phyloP scores from a whole-genome alignment of 1,140 invertebrate genomes.

The Achatina immaculata region DNA sequence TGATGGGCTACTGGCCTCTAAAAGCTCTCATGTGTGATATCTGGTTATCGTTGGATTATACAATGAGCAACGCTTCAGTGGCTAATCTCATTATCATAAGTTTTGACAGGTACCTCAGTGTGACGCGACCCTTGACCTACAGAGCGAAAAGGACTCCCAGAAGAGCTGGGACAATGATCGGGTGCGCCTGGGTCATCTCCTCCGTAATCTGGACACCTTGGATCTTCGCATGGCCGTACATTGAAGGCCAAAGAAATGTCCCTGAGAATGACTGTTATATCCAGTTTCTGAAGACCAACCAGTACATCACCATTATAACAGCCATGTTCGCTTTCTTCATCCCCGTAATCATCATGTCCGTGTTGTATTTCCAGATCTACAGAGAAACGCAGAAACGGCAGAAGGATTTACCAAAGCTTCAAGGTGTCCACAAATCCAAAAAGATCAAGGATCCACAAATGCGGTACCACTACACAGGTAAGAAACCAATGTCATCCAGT shows the following conservation, averaged over 20 bases:
- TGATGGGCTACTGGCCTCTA: conserved; percentile 69
- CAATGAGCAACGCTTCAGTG: conserved; percentile 71
- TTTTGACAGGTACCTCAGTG: conserved; percentile 89
- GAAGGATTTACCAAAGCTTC: conserved; percentile 94
- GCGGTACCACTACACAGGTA: conserved; percentile 43
- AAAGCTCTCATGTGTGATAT: conserved; percentile 67
- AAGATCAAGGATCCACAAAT: conserved; percentile 30
- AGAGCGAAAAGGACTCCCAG: conserved; percentile 91
- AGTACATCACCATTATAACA: conserved; percentile 89
- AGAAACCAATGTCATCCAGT: conserved; percentile 49
- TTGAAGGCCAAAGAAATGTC: conserved; percentile 84
- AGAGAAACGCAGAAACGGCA: conserved; percentile 90
- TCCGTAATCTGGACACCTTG: conserved; percentile 94
- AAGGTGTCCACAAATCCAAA: conserved; percentile 77
- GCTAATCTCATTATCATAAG: conserved; percentile 76
- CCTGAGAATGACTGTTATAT: conserved; percentile 95
- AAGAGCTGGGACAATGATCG: conserved; percentile 93
- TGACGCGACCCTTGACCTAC: conserved; percentile 96
- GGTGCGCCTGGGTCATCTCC: conserved; percentile 72
- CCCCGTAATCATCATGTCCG: conserved; percentile 79
- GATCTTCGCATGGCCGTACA: conserved; percentile 99
- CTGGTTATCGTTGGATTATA: conserved; percentile 86
- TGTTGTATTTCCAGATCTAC: conserved; percentile 82
- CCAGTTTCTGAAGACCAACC: conserved; percentile 98
- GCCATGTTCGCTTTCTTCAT: conserved; percentile 95